These are phyloP conservation scores for Enteromius trimaculatus DNA, from an alignment of 2,797 vertebrate species.

Conservation along the genomic window DNA sequence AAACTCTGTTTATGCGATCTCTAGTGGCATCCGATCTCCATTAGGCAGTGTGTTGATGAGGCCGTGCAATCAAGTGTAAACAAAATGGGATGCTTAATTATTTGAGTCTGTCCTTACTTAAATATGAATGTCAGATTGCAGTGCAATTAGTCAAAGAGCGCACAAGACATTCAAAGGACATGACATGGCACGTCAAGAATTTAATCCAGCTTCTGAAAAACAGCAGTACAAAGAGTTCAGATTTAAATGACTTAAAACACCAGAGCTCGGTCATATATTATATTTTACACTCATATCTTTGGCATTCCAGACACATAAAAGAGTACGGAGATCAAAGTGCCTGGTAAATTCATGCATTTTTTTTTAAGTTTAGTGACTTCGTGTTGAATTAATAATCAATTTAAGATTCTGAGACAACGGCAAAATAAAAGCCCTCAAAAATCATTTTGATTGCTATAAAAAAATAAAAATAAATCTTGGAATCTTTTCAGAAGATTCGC, in stretches of 20 bases:
- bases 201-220: neutral
- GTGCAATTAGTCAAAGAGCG: neutral
- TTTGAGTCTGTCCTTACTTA: conserved; percentile 50
- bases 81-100: conserved; percentile 61
- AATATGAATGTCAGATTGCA: conserved; percentile 46
- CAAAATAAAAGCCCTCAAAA: neutral
- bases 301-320: neutral
- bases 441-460: neutral
- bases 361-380: neutral
- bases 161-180: conserved; percentile 24
- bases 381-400: neutral
- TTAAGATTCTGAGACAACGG: neutral
- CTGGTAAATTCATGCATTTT: neutral
- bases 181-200: neutral
- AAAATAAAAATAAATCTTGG: neutral
- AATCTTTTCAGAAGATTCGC: neutral
- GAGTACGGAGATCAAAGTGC: conserved; percentile 6
- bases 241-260: neutral
- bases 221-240: neutral
- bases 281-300: neutral
- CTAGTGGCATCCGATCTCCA: neutral
- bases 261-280: neutral
- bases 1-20: neutral
- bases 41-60: conserved; percentile 57
- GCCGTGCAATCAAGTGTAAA: conserved; percentile 59